Evolutionary conservation across 2,888 invertebrate genomes (phyloP).

Genomic region (Clunio marinus): DNA sequence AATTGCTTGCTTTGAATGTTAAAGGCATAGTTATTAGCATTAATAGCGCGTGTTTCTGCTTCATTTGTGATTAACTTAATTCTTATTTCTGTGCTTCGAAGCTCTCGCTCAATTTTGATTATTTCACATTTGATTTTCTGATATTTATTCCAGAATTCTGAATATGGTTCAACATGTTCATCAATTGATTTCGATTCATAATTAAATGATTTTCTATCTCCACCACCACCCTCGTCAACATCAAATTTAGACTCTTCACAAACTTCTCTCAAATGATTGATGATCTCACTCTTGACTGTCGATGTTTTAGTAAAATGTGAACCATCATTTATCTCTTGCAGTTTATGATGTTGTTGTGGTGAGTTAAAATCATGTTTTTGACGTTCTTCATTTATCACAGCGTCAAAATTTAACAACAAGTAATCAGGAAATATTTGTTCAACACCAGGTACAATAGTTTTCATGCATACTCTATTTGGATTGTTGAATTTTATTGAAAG

Average conservation of each 20-base stretch:
- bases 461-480: neutral
- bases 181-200: neutral
- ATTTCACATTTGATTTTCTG: neutral
- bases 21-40: no score
- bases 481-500: neutral
- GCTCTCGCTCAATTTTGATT: neutral
- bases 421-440: neutral
- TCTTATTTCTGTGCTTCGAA: neutral
- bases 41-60: no score
- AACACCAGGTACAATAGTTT: neutral
- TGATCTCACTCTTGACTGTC: neutral
- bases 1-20: no score
- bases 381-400: constrained; percentile 7
- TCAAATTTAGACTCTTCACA: neutral
- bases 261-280: neutral
- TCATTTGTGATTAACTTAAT: no score
- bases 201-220: neutral
- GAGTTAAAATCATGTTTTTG: constrained; percentile 17
- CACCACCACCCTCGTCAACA: neutral
- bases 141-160: neutral
- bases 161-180: neutral
- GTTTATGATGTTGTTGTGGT: constrained; percentile 8
- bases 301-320: neutral
- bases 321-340: constrained; percentile 11
- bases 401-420: neutral